Evolutionary conservation across 1,140 invertebrate genomes (phyloP).

Genomic region (Lepidurus couesii): DNA sequence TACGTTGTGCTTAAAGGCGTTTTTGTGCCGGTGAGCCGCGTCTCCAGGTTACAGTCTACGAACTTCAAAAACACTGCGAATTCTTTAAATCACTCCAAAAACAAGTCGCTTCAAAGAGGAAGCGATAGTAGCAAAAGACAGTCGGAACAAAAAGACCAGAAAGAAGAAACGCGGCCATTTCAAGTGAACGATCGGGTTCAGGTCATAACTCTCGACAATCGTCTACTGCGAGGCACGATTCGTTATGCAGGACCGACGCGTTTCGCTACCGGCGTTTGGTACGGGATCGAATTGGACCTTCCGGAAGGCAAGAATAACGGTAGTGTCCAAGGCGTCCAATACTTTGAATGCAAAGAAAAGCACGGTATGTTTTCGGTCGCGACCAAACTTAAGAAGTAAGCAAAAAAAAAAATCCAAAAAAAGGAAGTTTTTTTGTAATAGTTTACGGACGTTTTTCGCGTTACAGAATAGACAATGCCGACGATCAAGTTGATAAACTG

Average conservation of each 20-base stretch:
- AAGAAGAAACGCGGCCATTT: constrained; percentile 16
- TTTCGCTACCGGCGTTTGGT: constrained; percentile 45
- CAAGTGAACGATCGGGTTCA: constrained; percentile 28
- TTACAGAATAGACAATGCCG: neutral
- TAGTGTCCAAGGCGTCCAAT: constrained; percentile 46
- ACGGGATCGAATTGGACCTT: constrained; percentile 50
- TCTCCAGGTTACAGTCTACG: constrained; percentile 26
- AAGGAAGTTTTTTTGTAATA: neutral
- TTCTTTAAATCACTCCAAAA: neutral
- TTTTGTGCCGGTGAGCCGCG: constrained; percentile 32
- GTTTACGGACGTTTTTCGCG: neutral
- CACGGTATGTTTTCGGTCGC: constrained; percentile 49
- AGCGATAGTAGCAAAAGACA: neutral
- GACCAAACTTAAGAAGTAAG: constrained; percentile 47
- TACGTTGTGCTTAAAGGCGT: constrained; percentile 24
- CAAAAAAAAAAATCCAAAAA: neutral
- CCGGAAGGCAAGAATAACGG: constrained; percentile 50
- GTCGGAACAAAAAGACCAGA: neutral
- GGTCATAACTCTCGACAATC: constrained; percentile 29
- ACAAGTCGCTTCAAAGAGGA: neutral
- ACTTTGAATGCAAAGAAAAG: constrained; percentile 47
- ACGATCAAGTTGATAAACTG: neutral
- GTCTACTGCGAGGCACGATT: constrained; percentile 36
- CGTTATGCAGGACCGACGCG: constrained; percentile 39
- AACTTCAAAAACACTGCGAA: neutral